phyloP scores from a whole-genome alignment of 2,113 vertebrate species.

The Cephalopterus ornatus region DNA sequence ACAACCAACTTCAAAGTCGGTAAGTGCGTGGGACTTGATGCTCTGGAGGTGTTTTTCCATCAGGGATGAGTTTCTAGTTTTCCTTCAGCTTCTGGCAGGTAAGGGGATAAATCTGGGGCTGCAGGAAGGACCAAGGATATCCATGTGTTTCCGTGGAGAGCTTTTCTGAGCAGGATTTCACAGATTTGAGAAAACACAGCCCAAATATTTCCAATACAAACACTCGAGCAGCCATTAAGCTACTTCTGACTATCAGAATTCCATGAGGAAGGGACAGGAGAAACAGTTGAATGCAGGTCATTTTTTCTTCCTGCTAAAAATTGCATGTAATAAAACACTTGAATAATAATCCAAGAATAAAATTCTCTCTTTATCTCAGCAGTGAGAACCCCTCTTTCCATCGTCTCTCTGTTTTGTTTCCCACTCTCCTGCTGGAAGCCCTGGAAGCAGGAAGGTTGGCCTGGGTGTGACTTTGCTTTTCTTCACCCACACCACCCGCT shows the following conservation, averaged over 20 bases:
- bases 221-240: neutral
- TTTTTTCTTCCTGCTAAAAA: neutral
- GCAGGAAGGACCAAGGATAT: neutral
- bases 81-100: neutral
- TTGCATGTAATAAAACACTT: neutral
- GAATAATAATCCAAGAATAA: neutral
- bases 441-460: neutral
- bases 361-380: neutral
- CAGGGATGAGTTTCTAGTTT: neutral
- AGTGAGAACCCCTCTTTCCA: neutral
- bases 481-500: neutral
- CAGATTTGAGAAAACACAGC: neutral
- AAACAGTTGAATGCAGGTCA: neutral
- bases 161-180: neutral
- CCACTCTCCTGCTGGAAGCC: neutral
- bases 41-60: rapidly evolving
- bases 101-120: neutral
- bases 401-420: neutral
- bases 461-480: neutral
- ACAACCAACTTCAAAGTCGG: slow-evolving; percentile 99
- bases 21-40: slow-evolving; percentile 39
- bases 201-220: neutral
- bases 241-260: neutral
- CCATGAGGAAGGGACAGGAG: neutral
- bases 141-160: neutral